These are phyloP conservation scores for Pteronura brasiliensis DNA, from an alignment of 2,113 vertebrate genomes.

Conservation along the genomic window DNA sequence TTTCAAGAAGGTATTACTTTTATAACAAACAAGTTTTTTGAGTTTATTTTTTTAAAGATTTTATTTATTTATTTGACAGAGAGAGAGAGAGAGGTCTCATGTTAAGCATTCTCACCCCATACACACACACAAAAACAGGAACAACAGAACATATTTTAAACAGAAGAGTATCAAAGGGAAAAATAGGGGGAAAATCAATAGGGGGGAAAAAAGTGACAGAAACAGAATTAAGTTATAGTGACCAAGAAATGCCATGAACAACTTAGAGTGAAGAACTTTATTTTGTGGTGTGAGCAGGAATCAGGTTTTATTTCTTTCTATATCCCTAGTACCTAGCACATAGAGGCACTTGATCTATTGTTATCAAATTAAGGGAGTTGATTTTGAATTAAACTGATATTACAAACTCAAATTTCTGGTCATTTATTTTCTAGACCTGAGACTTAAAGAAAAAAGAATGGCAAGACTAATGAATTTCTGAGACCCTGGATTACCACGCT, in stretches of 20 bases:
- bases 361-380: not conserved
- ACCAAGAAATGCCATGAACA: not conserved
- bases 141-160: not conserved
- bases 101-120: not conserved
- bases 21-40: not conserved
- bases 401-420: not conserved
- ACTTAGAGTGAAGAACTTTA: not conserved
- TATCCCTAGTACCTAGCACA: not conserved
- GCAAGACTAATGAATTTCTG: not conserved
- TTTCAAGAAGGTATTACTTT: not conserved
- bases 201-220: not conserved
- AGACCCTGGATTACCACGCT: not conserved
- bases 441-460: constrained; percentile 13
- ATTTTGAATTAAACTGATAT: not conserved
- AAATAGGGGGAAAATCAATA: not conserved
- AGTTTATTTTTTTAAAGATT: not conserved
- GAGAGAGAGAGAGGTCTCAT: not conserved
- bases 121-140: not conserved
- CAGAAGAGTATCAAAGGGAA: not conserved
- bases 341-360: not conserved
- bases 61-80: not conserved
- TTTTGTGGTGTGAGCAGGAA: not conserved
- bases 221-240: not conserved
- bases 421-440: not conserved
- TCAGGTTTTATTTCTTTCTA: not conserved